phyloP scores from a whole-genome alignment of 1,140 invertebrate genomes.

The Catajapyx aquilonaris region DNA sequence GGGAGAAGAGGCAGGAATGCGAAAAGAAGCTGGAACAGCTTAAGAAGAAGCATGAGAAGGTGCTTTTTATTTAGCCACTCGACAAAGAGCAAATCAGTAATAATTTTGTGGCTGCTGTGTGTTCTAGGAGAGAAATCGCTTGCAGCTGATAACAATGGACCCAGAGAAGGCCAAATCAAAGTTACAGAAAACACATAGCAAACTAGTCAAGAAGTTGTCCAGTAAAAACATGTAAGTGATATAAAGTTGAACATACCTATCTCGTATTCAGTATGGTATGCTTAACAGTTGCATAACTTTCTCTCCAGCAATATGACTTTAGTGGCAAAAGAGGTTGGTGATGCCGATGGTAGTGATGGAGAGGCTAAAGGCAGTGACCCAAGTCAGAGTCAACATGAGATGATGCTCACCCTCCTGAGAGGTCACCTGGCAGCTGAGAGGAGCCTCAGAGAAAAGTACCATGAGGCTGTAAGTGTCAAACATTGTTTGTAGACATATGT shows the following conservation, averaged over 20 bases:
- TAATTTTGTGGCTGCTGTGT: not conserved
- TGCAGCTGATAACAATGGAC: conserved; percentile 33
- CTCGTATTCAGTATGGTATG: too few relatives aligned
- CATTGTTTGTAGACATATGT: too few relatives aligned
- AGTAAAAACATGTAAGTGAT: conserved; percentile 71
- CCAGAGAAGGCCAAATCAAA: conserved; percentile 37
- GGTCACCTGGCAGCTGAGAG: conserved; percentile 53
- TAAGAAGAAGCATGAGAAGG: conserved; percentile 66
- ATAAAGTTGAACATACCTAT: too few relatives aligned
- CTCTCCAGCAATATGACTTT: too few relatives aligned
- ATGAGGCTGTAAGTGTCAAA: conserved; percentile 35
- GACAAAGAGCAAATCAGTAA: conserved; percentile 32
- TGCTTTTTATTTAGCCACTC: conserved; percentile 2
- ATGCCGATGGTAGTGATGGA: too few relatives aligned
- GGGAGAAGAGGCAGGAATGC: conserved; percentile 57
- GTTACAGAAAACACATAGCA: conserved; percentile 41
- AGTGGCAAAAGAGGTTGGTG: too few relatives aligned
- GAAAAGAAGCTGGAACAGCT: conserved; percentile 71
- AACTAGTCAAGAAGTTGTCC: conserved; percentile 53
- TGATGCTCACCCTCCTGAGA: conserved; percentile 35
- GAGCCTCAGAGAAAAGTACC: conserved; percentile 62
- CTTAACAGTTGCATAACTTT: too few relatives aligned
- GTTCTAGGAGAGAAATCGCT: conserved; percentile 4
- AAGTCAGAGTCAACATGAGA: conserved; percentile 40
- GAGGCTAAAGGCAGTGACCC: conserved; percentile 25